These are phyloP conservation scores for Stigmatopora nigra DNA, from an alignment of 2,113 vertebrate genomes.

Conservation along the genomic window DNA sequence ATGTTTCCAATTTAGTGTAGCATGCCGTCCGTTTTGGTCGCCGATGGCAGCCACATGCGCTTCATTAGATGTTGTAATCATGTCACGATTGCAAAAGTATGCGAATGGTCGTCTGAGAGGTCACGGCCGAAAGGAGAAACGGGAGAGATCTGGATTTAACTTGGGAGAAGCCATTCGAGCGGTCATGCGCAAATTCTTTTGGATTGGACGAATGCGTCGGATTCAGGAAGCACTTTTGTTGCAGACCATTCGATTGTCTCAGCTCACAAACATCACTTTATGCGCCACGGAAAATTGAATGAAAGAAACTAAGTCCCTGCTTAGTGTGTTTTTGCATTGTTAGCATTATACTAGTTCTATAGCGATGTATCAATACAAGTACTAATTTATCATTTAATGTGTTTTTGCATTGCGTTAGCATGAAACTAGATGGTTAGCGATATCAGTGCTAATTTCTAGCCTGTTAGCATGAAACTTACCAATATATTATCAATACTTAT, in stretches of 20 bases:
- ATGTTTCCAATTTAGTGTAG: background rate
- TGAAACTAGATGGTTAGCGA: too few species aligned
- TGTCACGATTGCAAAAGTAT: background rate
- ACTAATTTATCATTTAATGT: too few species aligned
- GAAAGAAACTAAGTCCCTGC: too few species aligned
- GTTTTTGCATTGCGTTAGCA: too few species aligned
- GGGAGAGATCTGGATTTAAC: background rate
- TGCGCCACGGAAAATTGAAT: background rate
- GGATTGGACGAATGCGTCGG: background rate
- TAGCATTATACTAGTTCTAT: too few species aligned
- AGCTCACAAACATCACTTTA: constrained; percentile 4
- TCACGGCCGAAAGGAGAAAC: background rate
- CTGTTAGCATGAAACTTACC: too few species aligned
- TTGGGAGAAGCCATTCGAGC: background rate
- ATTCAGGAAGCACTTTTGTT: background rate
- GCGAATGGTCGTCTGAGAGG: background rate
- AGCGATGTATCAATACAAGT: too few species aligned
- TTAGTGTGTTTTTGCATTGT: too few species aligned
- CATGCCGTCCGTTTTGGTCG: background rate
- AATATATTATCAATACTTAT: too few species aligned
- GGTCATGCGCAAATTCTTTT: constrained; percentile 1
- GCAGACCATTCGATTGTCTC: background rate
- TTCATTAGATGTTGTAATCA: background rate
- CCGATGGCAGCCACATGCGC: background rate
- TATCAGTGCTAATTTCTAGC: too few species aligned